Evolutionary conservation across 2,797 vertebrate genomes (phyloP), one percentile per base, ranked within the genome.

Genomic region (Rhyacichthys aspro): DNA sequence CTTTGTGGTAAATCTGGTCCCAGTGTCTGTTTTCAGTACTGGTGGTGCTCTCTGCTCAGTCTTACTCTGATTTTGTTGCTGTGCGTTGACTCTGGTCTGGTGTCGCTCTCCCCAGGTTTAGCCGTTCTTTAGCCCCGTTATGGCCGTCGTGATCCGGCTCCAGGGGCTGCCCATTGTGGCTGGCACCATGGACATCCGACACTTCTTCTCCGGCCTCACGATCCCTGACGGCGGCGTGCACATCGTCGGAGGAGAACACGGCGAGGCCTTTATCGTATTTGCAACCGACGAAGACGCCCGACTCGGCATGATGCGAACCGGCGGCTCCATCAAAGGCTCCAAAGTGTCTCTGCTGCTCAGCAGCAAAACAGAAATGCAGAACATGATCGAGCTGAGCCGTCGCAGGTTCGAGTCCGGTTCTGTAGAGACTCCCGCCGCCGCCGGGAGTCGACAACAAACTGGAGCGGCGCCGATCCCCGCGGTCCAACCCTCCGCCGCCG

Each of bases 81-180:
- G 23, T 28, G 23, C 43, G 87, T 92, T 83, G 91, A 94, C 95
- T 96, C 85, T 88, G 74, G 14, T 8, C 93, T 95, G 93, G 94
- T 99, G 91, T 96, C 97, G 94, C 96, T 98, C 94, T 94, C 95
- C 96, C 94, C 96, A 99, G 97, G 96, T 98, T 53, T 94, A 94
- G 90, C 80, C 86, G 84, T 85, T 83, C 93, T 92, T 90, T 86
- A 86, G 82, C 93, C 93, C 86, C 94, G 98, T 92, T 95, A 99
- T 99, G 98, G 98, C 98, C 90, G 98, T 99, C 95, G 98, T 99
- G 94, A 99, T 99, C 96, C 96, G 97, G 90, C 96, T 99, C 92
- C 98, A 99, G 93, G 97, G 98, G 93, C 96, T 99, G 94, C 97
- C 98, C 91, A 99, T 99, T 94, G 95, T 99, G 94, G 98, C 97